Base-by-base conservation (phyloP, 2,797 vertebrate genomes). In the Hemitrygon akajei region DNA sequence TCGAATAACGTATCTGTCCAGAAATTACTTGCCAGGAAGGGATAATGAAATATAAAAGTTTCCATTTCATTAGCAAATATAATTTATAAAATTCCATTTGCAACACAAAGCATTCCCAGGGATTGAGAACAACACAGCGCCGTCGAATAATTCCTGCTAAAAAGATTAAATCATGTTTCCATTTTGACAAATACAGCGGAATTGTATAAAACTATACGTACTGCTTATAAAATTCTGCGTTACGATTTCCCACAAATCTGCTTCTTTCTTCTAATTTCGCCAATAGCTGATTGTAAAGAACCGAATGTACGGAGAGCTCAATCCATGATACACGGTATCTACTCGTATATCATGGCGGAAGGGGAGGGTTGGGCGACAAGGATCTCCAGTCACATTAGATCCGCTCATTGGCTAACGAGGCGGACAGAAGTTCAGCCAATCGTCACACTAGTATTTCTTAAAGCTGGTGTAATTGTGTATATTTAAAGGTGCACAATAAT, bases 1-100 rank as follows among this genome's bases (percentile, higher is more conserved):
- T 97, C 58, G 96, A 97, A 95, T 98, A 98, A 80, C 96, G 97
- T 95, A 96, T 97, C 96, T 98, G 97, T 84, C 95, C 96, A 56
- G 81, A 94, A 60, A 93, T 93, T 82, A 60, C 75, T 93, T 94
- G 71, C 47, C 95, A 94, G 63, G 94, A 94, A 63, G 77, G 86
- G 69, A 58, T 95, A 37, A 76, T 94, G 75, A 84, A 86, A 94
- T 94, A 94, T 66, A 84, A 73, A 76, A 95, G 73, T 93, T 94
- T 93, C 37, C 93, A 93, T 93, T 93, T 93, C 47, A 93, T 75
- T 47, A 76, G 22, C 37, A 71, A 47, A 93, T 58, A 30, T 76
- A 56, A 30, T 27, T 93, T 93, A 76, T 56, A 76, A 93, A 30
- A n/a, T 56, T 56, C 91, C 91, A 93, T 93, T 75, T 93, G 71